Evolutionary conservation across 2,888 invertebrate genomes (phyloP), one percentile per base, ranked within the genome.

Genomic region (Brenthis hecate): DNA sequence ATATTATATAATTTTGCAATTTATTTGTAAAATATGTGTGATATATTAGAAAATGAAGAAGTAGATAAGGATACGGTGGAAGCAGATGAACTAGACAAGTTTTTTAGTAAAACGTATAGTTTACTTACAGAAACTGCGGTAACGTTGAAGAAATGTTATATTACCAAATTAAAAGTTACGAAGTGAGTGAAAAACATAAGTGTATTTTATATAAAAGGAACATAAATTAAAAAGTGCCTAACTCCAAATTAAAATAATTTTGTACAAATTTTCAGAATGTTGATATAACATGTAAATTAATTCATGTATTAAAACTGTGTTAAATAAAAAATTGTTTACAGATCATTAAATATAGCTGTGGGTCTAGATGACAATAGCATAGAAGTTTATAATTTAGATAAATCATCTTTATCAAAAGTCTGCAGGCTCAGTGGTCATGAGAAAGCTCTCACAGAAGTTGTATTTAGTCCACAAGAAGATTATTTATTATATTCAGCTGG

Each of bases 401-500:
- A 84, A 19, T 76, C 83, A 13, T 83, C 87, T 0, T 71, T 92
- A 4, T 74, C 72, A 0, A 81, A 80, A 53, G 75, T 94, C 74
- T 88, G 87, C 81, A 81, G 90, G 68, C 80, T 94, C 61, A 81
- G 88, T 67, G 88, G 93, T 1, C 93, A 94, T 77, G 75, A 82
- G 54, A 88, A 93, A 57, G 78, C 85, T 2, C 82, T 95, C 8
- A 89, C 94, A 0, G 95, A 94, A 64, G 86, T 95, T 11, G 94
- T 94, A 73, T 95, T 95, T 79, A 93, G 94, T 77, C 91, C 92
- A 0, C 87, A 85, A 19, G 94, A 95, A 64, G 93, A 92, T 63
- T 86, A 94, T 79, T 84, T 95, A 56, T 75, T 96, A 28, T 96
- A 94, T 78, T 94, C 94, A 0, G 91, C 94, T 0, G 94, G 94